Evolutionary conservation across 2,113 vertebrate species (phyloP), one percentile per base, ranked within the genome.

Genomic region (Crotalus viridis): DNA sequence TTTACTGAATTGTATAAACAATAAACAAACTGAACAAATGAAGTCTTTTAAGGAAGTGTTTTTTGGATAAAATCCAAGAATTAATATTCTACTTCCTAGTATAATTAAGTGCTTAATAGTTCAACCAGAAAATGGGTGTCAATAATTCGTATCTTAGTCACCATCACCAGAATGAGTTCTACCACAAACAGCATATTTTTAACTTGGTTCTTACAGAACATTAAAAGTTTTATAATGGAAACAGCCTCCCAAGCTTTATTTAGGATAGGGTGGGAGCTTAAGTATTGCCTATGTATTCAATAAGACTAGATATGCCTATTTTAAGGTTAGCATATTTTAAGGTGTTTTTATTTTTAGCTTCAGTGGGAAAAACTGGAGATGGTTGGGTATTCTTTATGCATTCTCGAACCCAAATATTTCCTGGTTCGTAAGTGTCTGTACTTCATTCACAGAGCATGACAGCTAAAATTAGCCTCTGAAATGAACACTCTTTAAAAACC

Each of bases 51-150:
- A 85, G 92, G 24, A 9, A 92, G 54, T 56, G 85, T 85, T 89
- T 87, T 90, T 21, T 91, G 81, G 46, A 92, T 81, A 10, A 96
- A 94, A 74, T 61, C 43, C 86, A 94, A 56, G 0, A 3, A 17
- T 85, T 92, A 87, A 55, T 91, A 93, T 92, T 81, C 81, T 26
- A 93, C 86, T 56, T 21, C 39, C 56, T 93, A 85, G 48, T 88
- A 93, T 96, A 93, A 94, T 9, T 61, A 90, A 94, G 94, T 0
- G 10, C 28, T 89, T 95, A 85, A 61, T 64, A 94, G 1, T 39
- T 28, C 57, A 95, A 90, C 33, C 24, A 94, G 26, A 21, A 95
- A 95, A 94, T 81, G 89, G 51, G 95, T 92, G 85, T 39, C 54
- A 95, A 94, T 93, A 90, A 10, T 74, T 87, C 91, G 51, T 85